Percentiles rank a stretch among this genome's conserved stretches.
phyloP scores from a whole-genome alignment of 1,140 invertebrate species.

The Eupristina koningsbergeri region DNA sequence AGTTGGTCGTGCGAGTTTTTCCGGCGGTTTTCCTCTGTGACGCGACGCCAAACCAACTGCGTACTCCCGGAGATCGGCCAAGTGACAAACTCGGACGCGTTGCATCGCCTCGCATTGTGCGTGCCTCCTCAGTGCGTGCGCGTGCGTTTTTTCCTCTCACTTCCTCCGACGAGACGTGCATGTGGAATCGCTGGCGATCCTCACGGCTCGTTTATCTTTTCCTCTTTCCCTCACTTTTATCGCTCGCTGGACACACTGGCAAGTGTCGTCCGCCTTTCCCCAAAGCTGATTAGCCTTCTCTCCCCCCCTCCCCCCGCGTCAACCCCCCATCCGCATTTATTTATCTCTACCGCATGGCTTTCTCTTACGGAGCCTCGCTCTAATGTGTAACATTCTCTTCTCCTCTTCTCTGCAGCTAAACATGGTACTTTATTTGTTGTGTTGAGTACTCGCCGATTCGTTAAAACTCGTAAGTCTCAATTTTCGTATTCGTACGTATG shows the following conservation, averaged over 20 bases:
- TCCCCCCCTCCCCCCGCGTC: background rate
- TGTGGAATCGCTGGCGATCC: background rate
- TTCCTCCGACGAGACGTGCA: background rate
- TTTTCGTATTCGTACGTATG: too few relatives aligned
- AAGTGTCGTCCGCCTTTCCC: background rate
- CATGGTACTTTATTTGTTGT: background rate
- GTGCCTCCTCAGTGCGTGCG: background rate
- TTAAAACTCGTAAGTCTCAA: background rate
- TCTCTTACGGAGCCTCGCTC: background rate
- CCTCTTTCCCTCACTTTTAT: background rate
- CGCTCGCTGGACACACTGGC: background rate
- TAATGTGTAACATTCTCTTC: background rate
- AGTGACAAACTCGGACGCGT: slow-evolving; percentile 6
- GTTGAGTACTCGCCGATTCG: background rate
- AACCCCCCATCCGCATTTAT: background rate
- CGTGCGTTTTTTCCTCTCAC: background rate
- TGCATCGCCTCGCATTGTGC: background rate
- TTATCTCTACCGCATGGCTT: background rate
- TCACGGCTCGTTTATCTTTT: background rate
- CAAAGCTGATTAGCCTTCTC: background rate
- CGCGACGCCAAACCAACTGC: background rate
- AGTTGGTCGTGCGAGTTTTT: background rate
- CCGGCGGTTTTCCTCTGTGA: background rate
- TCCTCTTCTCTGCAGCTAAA: background rate
- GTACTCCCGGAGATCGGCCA: background rate